Base-by-base conservation (phyloP, 2,888 invertebrate genomes). In the Iselma pallidipennis region DNA sequence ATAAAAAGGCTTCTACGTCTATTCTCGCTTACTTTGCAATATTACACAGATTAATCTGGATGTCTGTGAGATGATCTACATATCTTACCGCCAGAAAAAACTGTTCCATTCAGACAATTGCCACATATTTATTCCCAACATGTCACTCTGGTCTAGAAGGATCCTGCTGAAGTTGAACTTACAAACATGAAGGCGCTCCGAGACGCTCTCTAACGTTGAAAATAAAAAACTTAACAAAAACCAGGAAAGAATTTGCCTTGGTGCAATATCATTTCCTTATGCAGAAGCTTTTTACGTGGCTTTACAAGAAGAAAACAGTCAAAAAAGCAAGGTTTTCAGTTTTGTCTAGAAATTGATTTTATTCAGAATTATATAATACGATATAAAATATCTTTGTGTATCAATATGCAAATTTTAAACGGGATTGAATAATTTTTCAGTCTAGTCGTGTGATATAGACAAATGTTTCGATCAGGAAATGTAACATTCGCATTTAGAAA, bases 351-450 rank as follows among this genome's bases (percentile, higher is more conserved):
- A 37, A 37, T 37, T 16, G 45, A 45, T 45, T 45, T 45, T 12
- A 21, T 23, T 9, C 7, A 37, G 10, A 37, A 16, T 1, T 2
- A n/a, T n/a, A n/a, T n/a, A 2, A 3, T 6, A 12, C 21, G 21
- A 23, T 21, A 21, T 19, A 37, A 45, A 12, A 45, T 45, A 45
- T 45, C 21, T 10, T 23, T 45, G 23, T 45, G 45, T 56, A 63
- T 63, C 63, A 59, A 63, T 63, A 63, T 56, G 63, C 26, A 63
- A 52, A 63, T 59, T 55, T 42, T 12, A 16, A 45, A 33, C 5
- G 37, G 37, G 63, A 59, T 63, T 63, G 63, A 59, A 63, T 63
- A 51, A 63, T 63, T 63, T 63, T 59, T 59, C 63, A 56, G 23
- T 23, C 45, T 21, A 45, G 23, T 45, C 10, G 21, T 10, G 45